Conservation (phyloP, 2,888 invertebrate species). For the Eumacrocentrus americanus region DNA sequence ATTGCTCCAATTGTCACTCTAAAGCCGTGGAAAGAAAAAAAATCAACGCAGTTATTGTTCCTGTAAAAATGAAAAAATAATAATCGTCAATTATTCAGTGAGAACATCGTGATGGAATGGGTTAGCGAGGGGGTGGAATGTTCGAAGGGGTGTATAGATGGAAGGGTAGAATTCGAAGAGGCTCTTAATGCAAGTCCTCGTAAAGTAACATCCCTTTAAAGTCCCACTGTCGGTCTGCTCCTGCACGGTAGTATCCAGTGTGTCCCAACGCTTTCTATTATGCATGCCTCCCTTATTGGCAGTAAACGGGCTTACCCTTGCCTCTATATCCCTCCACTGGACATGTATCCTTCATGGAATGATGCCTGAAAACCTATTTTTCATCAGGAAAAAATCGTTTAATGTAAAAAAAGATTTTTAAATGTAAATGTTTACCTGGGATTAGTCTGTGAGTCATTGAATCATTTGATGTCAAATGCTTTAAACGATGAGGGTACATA, state of each 20-base stretch:
- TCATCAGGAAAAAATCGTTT: too few relatives aligned
- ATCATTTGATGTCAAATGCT: slow-evolving; percentile 11
- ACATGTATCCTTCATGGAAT: too few relatives aligned
- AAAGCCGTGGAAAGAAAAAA: too few relatives aligned
- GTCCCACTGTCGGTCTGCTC: slow-evolving; percentile 48
- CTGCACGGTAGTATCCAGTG: slow-evolving; percentile 34
- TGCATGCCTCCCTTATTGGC: slow-evolving; percentile 59
- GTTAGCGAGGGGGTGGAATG: slow-evolving; percentile 20
- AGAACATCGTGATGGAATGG: slow-evolving; percentile 1
- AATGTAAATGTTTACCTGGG: too few relatives aligned
- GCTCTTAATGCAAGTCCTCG: slow-evolving; percentile 49
- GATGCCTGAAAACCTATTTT: too few relatives aligned
- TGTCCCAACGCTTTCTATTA: slow-evolving; percentile 52
- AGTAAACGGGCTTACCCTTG: slow-evolving; percentile 53
- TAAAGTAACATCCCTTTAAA: slow-evolving; percentile 53
- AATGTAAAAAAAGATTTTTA: too few relatives aligned
- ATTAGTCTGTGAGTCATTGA: slow-evolving; percentile 10
- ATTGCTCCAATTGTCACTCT: too few relatives aligned
- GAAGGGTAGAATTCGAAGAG: slow-evolving; percentile 26
- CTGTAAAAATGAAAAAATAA: neutral
- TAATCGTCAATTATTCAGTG: slow-evolving; percentile 21
- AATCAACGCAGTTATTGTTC: too few relatives aligned
- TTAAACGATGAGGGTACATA: slow-evolving; percentile 61
- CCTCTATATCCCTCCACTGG: slow-evolving; percentile 24
- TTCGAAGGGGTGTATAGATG: slow-evolving; percentile 21